A percentile compares a stretch with the other conserved stretches of the same genome.
phyloP scores from a whole-genome alignment of 1,140 invertebrate species.

The Pogonomyrmex barbatus region DNA sequence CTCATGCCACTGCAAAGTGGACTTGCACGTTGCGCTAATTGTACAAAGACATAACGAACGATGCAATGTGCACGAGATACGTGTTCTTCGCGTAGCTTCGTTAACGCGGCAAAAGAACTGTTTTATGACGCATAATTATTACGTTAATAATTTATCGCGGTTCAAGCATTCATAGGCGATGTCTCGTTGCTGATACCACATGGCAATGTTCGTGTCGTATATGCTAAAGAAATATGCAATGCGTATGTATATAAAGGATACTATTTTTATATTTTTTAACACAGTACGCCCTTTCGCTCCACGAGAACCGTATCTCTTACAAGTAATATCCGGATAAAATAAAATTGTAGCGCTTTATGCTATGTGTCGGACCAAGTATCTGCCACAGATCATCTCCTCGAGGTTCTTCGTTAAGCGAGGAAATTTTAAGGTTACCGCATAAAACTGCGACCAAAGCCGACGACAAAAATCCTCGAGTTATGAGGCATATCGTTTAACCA shows the following conservation, averaged over 20 bases:
- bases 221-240: conserved; percentile 1
- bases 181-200: conserved; percentile 50
- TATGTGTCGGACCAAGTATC: conserved; percentile 35
- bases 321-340: conserved; percentile 36
- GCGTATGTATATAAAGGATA: conserved; percentile 16
- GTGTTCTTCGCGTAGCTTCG: conserved; percentile 40
- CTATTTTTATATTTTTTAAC: conserved; percentile 13
- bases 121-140: conserved; percentile 67
- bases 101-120: conserved; percentile 64
- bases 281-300: conserved; percentile 1
- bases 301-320: neutral
- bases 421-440: conserved; percentile 76
- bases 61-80: neutral
- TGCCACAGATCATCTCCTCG: conserved; percentile 70
- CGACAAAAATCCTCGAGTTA: conserved; percentile 80
- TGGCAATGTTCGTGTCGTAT: conserved; percentile 5
- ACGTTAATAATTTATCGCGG: conserved; percentile 70
- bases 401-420: conserved; percentile 75
- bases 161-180: conserved; percentile 64
- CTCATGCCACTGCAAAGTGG: neutral
- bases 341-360: conserved; percentile 54
- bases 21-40: conserved; percentile 62
- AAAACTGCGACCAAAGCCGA: conserved; percentile 77
- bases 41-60: conserved; percentile 64
- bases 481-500: conserved; percentile 70